These are phyloP conservation scores for Sinotaia quadrata DNA, from an alignment of 2,888 invertebrate genomes.

Conservation along the genomic window DNA sequence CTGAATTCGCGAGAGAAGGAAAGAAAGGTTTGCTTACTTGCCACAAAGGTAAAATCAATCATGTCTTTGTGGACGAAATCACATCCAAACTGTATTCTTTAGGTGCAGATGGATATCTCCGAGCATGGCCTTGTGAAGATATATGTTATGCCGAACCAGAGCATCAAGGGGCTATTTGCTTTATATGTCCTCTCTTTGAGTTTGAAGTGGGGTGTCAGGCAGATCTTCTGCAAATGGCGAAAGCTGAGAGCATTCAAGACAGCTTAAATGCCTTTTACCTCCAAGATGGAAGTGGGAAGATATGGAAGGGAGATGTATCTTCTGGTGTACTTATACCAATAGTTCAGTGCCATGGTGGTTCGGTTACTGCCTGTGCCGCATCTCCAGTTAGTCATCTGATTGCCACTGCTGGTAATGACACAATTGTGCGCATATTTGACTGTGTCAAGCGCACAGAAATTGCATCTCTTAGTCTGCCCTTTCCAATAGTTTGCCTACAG, in stretches of 20 bases:
- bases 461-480: constrained; percentile 5
- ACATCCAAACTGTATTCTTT: constrained; percentile 31
- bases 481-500: constrained; percentile 13
- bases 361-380: constrained; percentile 25
- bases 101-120: constrained; percentile 34
- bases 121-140: constrained; percentile 28
- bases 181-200: constrained; percentile 21
- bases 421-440: constrained; percentile 29
- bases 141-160: constrained; percentile 27
- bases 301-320: constrained; percentile 30
- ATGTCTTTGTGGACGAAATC: not conserved
- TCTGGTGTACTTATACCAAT: constrained; percentile 10
- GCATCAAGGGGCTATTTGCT: not conserved
- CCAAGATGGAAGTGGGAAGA: constrained; percentile 33
- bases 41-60: constrained; percentile 29
- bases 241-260: not conserved
- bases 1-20: constrained; percentile 26
- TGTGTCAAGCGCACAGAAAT: constrained; percentile 23
- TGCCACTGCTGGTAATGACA: constrained; percentile 31
- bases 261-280: constrained; percentile 30
- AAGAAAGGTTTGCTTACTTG: constrained; percentile 23
- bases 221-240: constrained; percentile 30
- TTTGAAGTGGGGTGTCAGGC: constrained; percentile 9
- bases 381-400: constrained; percentile 16
- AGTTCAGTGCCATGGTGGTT: constrained; percentile 29